phyloP scores from a whole-genome alignment of 2,113 vertebrate species.

The Erythrocercus mccallii region DNA sequence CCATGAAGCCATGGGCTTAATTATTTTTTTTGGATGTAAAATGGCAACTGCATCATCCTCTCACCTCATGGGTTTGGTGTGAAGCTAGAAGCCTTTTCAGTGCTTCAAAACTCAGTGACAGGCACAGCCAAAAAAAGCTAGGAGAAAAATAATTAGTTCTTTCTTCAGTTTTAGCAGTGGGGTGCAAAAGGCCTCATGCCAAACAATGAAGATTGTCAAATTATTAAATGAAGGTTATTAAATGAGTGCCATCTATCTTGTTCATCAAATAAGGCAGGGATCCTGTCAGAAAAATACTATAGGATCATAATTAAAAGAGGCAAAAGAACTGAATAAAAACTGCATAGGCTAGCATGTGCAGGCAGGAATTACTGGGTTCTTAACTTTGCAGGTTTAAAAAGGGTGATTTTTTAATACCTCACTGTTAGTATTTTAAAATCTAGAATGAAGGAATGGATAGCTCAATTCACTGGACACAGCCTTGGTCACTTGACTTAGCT shows the following conservation, averaged over 20 bases:
- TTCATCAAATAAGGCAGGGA: not conserved
- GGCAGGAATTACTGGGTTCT: not conserved
- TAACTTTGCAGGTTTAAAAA: not conserved
- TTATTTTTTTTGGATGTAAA: not conserved
- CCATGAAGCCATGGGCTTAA: not conserved
- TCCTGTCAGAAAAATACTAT: not conserved
- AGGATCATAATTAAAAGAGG: not conserved
- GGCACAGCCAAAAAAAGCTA: not conserved
- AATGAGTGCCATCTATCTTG: not conserved
- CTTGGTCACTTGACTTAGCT: not conserved
- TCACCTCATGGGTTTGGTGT: not conserved
- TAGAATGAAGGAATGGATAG: not conserved
- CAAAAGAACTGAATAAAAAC: not conserved
- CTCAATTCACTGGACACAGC: not conserved
- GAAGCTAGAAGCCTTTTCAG: not conserved
- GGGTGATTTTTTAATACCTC: not conserved
- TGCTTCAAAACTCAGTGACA: not conserved
- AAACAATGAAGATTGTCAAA: not conserved
- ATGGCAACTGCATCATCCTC: not conserved
- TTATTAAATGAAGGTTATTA: not conserved
- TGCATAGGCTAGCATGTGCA: fast-evolving
- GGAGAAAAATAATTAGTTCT: not conserved
- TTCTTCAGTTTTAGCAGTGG: not conserved
- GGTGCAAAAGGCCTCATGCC: not conserved
- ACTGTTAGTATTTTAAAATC: not conserved